Evolutionary conservation across 2,888 invertebrate genomes (phyloP).

Genomic region (Drosophila histrio): DNA sequence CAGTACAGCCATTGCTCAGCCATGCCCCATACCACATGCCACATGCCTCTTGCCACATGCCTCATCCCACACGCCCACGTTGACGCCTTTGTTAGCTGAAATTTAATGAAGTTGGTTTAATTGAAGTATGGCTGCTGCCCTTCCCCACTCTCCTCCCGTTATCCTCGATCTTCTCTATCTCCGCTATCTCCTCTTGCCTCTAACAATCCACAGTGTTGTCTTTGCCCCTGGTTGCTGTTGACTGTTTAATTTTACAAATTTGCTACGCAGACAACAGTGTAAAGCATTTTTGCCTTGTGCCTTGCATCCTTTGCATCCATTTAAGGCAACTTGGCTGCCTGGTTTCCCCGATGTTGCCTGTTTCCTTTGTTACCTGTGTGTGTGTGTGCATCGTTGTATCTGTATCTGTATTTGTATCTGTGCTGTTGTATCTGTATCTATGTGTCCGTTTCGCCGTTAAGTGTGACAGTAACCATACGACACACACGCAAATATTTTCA

Average conservation of each 20-base stretch:
- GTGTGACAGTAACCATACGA: constrained; percentile 81
- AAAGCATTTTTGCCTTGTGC: constrained; percentile 54
- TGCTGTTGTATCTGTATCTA: constrained; percentile 7
- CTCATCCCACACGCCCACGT: constrained; percentile 49
- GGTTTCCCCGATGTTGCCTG: constrained; percentile 11
- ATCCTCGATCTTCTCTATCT: background rate
- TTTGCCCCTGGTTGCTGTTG: constrained; percentile 56
- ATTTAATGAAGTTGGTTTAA: constrained; percentile 80
- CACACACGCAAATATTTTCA: constrained; percentile 84
- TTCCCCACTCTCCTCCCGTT: constrained; percentile 1
- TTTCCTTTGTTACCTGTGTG: constrained; percentile 17
- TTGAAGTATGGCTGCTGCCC: constrained; percentile 73
- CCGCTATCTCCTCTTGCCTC: background rate
- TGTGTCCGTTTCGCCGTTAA: constrained; percentile 57
- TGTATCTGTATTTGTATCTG: background rate
- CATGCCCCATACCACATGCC: constrained; percentile 16
- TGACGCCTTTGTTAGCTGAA: constrained; percentile 79
- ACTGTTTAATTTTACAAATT: constrained; percentile 80
- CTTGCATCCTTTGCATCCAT: constrained; percentile 56
- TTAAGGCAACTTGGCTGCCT: constrained; percentile 63
- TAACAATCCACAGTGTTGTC: constrained; percentile 37
- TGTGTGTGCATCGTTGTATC: constrained; percentile 2
- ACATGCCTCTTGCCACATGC: too few relatives aligned
- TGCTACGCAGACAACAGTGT: constrained; percentile 74
- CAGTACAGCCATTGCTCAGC: too few relatives aligned